Conservation (phyloP, 23 tunicate genomes). For the Ascidia mentula region DNA sequence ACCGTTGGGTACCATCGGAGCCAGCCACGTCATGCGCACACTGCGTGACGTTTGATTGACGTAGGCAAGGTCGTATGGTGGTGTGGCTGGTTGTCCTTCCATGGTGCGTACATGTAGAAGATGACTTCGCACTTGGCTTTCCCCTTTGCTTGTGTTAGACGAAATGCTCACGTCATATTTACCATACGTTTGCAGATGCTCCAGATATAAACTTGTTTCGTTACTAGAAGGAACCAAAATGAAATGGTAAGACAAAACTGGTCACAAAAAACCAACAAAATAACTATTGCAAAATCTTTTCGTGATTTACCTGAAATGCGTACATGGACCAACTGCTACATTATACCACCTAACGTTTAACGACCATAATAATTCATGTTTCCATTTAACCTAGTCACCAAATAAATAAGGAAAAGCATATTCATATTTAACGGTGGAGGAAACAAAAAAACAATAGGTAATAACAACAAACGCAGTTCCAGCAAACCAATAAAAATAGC, state of each 20-base stretch:
- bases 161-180: conserved; percentile 37
- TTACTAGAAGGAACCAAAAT: too few species aligned
- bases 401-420: too few species aligned
- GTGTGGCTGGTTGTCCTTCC: conserved; percentile 76
- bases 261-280: too few species aligned
- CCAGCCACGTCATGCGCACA: conserved; percentile 35
- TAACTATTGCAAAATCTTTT: too few species aligned
- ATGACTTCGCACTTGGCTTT: conserved; percentile 15
- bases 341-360: too few species aligned
- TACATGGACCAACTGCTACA: too few species aligned
- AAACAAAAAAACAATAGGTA: too few species aligned
- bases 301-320: too few species aligned
- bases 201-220: conserved; percentile 15
- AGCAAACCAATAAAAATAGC: background rate
- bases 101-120: conserved; percentile 30
- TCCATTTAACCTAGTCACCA: too few species aligned
- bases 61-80: conserved; percentile 51
- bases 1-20: conserved; percentile 66
- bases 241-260: too few species aligned
- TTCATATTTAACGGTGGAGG: too few species aligned
- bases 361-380: too few species aligned
- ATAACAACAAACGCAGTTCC: background rate
- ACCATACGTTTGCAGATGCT: conserved; percentile 35
- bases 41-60: conserved; percentile 46
- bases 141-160: conserved; percentile 51